Evolutionary conservation across 1,140 invertebrate genomes (phyloP), one percentile per base, ranked within the genome.

Genomic region (Archivesica marissinica): DNA sequence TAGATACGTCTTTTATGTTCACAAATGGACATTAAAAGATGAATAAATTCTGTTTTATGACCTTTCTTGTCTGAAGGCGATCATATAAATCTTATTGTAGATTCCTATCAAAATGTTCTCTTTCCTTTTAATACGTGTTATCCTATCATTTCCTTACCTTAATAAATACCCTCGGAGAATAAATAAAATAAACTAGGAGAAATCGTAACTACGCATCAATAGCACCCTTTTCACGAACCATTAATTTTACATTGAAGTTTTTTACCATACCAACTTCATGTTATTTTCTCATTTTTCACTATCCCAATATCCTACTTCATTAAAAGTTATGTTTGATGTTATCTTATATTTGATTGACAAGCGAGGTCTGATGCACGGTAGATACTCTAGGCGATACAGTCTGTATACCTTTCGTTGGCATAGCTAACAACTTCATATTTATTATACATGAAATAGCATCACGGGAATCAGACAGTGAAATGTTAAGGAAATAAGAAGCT

Each of bases 1-100:
- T 38, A 83, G 70, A 74, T 47, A 44, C 39, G 28, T 61, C 64
- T 68, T 81, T 83, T 83, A 83, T 75, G 70, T 72, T 83, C 47
- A n/a, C 80, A 75, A 72, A 83, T 68, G 68, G 80, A 75, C 68
- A 75, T 83, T 83, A 83, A 82, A 83, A 75, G 33, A 44, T 52
- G 44, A 75, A 72, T 72, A 83, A 83, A 74, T 75, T 59, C 70
- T 44, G n/a, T 61, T 75, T 81, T 81, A 74, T 74, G 66, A 35
- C 17, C 44, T 70, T n/a, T 50, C 20, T 20, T 75, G 80, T 83
- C 80, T 75, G 52, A 74, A 20, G 70, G 80, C 70, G 47, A 54
- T 83, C 64, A 41, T 83, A 75, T 83, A 75, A 83, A 83, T 83
- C 80, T 83, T 56, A 64, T 30, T 44, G 39, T 41, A 66, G 77